Conservation (phyloP, 2,888 invertebrate species). For the Esperia sulphurella region DNA sequence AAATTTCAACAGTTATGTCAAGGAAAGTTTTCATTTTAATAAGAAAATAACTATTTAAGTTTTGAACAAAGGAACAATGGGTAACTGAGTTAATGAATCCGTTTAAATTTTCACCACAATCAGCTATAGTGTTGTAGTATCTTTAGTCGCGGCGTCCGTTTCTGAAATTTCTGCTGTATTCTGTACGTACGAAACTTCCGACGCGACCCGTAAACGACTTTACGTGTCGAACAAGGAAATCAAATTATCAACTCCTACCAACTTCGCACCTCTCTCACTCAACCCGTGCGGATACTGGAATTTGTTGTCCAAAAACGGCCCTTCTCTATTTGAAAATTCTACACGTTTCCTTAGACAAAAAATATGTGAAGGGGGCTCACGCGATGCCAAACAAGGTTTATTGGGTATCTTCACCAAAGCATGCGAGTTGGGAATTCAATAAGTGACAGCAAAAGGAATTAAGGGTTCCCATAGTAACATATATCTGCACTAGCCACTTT, state of each 20-base stretch:
- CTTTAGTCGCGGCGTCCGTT: constrained; percentile 45
- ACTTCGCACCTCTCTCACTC: constrained; percentile 64
- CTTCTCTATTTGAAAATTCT: constrained; percentile 66
- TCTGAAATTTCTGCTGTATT: constrained; percentile 54
- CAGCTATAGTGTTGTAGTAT: constrained; percentile 29
- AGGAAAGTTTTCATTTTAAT: background rate
- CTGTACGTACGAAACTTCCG: constrained; percentile 59
- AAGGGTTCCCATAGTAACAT: constrained; percentile 47
- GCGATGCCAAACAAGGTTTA: constrained; percentile 67
- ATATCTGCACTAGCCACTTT: constrained; percentile 13
- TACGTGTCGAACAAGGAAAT: constrained; percentile 75
- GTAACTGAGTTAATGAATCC: constrained; percentile 1
- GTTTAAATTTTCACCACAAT: constrained; percentile 32
- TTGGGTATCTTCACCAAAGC: constrained; percentile 68
- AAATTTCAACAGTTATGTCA: background rate
- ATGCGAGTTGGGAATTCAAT: constrained; percentile 70
- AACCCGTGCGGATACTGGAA: constrained; percentile 45
- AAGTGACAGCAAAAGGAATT: constrained; percentile 68
- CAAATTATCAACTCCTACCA: constrained; percentile 73
- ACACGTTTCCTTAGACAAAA: constrained; percentile 56
- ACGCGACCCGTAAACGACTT: constrained; percentile 72
- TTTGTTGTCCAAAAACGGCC: constrained; percentile 52
- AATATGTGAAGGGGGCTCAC: constrained; percentile 58
- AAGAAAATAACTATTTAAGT: background rate
- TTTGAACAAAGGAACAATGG: constrained; percentile 13